Base-by-base conservation (phyloP, 2,888 invertebrate species). In the Helicoverpa assulta region DNA sequence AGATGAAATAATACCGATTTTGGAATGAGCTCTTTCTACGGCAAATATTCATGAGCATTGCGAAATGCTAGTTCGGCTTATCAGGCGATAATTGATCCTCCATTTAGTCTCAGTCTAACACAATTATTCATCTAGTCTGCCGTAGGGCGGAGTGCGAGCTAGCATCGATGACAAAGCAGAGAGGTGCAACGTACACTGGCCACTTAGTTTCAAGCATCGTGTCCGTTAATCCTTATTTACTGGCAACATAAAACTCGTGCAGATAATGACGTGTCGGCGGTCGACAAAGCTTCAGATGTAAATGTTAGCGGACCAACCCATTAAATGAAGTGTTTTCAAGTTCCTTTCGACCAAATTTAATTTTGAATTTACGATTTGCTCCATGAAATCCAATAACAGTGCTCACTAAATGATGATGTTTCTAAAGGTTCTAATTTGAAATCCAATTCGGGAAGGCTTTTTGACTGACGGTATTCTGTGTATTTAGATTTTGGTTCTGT, bases 311-410 rank as follows among this genome's bases (percentile, higher is more conserved):
- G 67, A 76, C 72, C 71, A 71, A 65, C 79, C 83, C 81, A 85
- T 85, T 84, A 85, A 85, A 83, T 81, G 70, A 82, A 87, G 76
- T 82, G 83, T 85, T 86, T 84, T 81, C 80, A 72, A 77, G 76
- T 85, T 85, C 74, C 83, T 83, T 78, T 79, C 80, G 86, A 83
- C 82, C 70, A 88, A 85, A 88, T 89, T 85, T 81, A 84, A 89
- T 86, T 87, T 80, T 76, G 82, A 86, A 86, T 86, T 88, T 82
- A 76, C 81, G 79, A 86, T 87, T 88, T 85, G 82, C 87, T 88
- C 86, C 86, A 85, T 77, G 80, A 88, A 89, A 91, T 90, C 85
- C 87, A 91, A 91, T 91, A 91, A 90, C 84, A 87, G 81, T 74
- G 79, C 82, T 87, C 80, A 86, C 84, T 86, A 86, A 90, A 88